Evolutionary conservation across 1,140 invertebrate species (phyloP).

Genomic region (Mya arenaria): DNA sequence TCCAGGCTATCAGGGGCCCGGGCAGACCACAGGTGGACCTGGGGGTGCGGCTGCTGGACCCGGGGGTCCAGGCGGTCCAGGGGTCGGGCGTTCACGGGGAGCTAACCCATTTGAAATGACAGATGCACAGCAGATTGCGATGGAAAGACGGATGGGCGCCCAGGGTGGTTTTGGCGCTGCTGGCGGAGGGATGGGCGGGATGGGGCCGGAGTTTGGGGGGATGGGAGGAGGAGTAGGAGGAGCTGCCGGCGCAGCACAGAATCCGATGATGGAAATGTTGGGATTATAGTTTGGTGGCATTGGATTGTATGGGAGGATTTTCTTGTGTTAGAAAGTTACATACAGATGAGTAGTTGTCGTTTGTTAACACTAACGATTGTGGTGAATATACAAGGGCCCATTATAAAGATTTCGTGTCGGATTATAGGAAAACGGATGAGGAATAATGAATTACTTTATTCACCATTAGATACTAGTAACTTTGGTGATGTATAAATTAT

Average conservation of each 20-base stretch:
- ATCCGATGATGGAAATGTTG: constrained; percentile 16
- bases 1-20: constrained; percentile 49
- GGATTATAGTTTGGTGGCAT: constrained; percentile 32
- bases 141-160: constrained; percentile 36
- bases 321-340: no score
- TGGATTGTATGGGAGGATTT: no score
- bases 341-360: no score
- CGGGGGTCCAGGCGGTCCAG: neutral
- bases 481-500: no score
- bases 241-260: neutral
- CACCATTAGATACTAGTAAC: no score
- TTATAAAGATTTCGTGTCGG: no score
- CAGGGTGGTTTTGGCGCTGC: constrained; percentile 38
- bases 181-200: neutral
- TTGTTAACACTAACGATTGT: no score
- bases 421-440: no score
- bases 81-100: neutral
- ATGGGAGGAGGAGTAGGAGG: neutral
- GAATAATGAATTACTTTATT: no score
- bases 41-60: neutral
- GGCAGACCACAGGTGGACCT: neutral
- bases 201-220: neutral
- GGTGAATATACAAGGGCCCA: no score
- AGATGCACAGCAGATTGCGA: no score
- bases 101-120: no score